Evolutionary conservation across 2,888 invertebrate genomes (phyloP), one percentile per base, ranked within the genome.

Genomic region (Hirtodrosophila alboralis): DNA sequence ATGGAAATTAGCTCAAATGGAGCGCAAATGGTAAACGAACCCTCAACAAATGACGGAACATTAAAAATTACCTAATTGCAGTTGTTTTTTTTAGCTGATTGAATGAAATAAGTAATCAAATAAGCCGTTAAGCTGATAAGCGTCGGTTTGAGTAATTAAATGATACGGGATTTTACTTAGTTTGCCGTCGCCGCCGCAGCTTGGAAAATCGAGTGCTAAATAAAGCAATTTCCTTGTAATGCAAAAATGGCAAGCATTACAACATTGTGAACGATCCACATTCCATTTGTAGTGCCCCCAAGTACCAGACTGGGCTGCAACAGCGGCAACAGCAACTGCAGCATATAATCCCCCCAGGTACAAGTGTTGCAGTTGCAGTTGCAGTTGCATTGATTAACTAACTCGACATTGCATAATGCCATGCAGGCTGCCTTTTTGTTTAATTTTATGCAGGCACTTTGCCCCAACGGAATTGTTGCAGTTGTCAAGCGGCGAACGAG

Each of bases 321-420:
- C 51, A 36, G 36, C 52, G n/a, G n/a, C n/a, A n/a, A n/a, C n/a
- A n/a, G n/a, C n/a, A n/a, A n/a, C n/a, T n/a, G n/a, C n/a, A n/a
- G n/a, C n/a, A n/a, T n/a, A 53, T 43, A 71, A 61, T 70, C 57
- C 74, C 74, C 76, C 81, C 56, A 69, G 78, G 69, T 70, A 70
- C 62, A 59, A 53, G 12, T 45, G 51, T 59, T 53, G 54, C 36
- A 31, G 18, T 18, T 18, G 18, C 18, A 18, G 18, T 40, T 45
- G 52, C 33, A 30, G 62, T 77, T 77, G 81, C 81, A 81, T 78
- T 81, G 78, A 78, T 78, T 81, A 78, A 78, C 81, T 81, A 77
- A 81, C 69, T 65, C 56, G 61, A 34, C 57, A 65, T 73, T 73
- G 72, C 72, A 75, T 78, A 77, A 77, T 81, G 63, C 52, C 60